These are phyloP conservation scores for Neofelis nebulosa DNA, from an alignment of 2,113 vertebrate genomes.

Conservation along the genomic window DNA sequence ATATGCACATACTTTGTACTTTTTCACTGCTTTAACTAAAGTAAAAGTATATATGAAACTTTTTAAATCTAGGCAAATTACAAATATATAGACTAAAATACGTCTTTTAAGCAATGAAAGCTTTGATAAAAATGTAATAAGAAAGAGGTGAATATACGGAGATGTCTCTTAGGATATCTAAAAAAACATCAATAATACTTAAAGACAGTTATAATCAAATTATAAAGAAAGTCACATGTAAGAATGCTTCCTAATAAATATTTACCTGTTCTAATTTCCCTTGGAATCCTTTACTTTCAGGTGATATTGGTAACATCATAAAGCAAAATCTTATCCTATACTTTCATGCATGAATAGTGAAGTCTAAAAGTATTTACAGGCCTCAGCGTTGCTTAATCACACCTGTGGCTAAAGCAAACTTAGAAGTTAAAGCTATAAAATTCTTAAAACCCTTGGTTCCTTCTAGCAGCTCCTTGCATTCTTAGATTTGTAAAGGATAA, in stretches of 20 bases:
- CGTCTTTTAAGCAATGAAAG: neutral
- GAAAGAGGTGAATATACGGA: neutral
- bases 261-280: neutral
- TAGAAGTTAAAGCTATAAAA: neutral
- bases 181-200: neutral
- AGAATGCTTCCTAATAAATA: conserved; percentile 14
- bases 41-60: neutral
- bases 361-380: conserved; percentile 19
- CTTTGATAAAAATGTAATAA: neutral
- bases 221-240: neutral
- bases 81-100: conserved; percentile 1
- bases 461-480: neutral
- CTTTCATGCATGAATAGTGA: neutral
- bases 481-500: conserved; percentile 40
- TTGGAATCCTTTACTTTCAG: conserved; percentile 19
- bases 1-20: neutral
- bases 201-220: neutral
- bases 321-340: conserved; percentile 32
- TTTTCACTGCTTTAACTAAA: neutral
- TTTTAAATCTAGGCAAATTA: neutral
- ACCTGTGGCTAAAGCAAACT: neutral
- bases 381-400: neutral
- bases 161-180: neutral
- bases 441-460: neutral
- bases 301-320: neutral